Percentiles rank a stretch among this genome's conserved stretches.
These are phyloP conservation scores for Spinibarbus caldwelli DNA, from an alignment of 2,797 vertebrate genomes.

Conservation along the genomic window DNA sequence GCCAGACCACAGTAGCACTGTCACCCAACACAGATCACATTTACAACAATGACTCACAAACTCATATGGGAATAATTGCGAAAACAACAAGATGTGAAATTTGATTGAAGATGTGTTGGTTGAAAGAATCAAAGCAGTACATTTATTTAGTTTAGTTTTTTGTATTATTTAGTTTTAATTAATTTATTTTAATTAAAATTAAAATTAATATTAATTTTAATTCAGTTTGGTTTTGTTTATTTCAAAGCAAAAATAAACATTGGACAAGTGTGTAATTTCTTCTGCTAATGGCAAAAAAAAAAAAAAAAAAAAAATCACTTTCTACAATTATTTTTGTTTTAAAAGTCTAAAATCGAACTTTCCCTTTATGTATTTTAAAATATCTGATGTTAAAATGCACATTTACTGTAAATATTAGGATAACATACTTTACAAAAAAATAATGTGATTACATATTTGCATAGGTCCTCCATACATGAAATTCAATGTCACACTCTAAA, in stretches of 20 bases:
- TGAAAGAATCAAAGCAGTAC: not conserved
- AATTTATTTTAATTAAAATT: not conserved
- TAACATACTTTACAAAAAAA: not conserved
- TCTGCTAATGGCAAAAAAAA: too few relatives aligned
- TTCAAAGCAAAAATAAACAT: not conserved
- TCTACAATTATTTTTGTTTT: too few relatives aligned
- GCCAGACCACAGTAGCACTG: conserved; percentile 38
- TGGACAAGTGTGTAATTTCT: too few relatives aligned
- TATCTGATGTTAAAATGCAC: too few relatives aligned
- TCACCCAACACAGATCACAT: conserved; percentile 33
- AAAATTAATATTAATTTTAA: not conserved
- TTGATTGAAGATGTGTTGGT: not conserved
- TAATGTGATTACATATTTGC: not conserved
- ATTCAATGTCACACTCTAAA: not conserved
- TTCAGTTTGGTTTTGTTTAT: not conserved
- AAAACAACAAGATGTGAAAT: conserved; percentile 20
- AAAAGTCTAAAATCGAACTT: not conserved
- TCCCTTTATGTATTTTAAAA: too few relatives aligned
- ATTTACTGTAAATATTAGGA: not conserved
- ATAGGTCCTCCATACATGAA: not conserved
- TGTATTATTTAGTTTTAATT: not conserved
- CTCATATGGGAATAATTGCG: conserved; percentile 28
- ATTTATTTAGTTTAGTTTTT: not conserved
- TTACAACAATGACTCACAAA: conserved; percentile 29
- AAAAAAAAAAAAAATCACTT: too few relatives aligned